phyloP scores from a whole-genome alignment of 2,113 vertebrate species.

The Onychostoma macrolepis region DNA sequence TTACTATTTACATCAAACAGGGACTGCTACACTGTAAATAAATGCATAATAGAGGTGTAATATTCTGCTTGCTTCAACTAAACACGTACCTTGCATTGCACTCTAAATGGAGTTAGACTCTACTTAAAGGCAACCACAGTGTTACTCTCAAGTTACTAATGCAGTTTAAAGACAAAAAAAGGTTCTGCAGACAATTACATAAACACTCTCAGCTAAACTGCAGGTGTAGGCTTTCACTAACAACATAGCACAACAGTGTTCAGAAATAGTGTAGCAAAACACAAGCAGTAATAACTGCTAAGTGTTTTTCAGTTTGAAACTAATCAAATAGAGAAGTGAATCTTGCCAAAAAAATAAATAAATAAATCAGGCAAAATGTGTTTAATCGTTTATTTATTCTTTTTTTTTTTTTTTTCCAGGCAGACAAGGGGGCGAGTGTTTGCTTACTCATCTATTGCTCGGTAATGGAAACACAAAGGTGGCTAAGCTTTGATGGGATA shows the following conservation, averaged over 20 bases:
- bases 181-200: constrained; percentile 23
- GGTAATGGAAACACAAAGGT: constrained; percentile 8
- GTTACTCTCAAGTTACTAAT: constrained; percentile 31
- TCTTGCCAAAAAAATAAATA: background rate
- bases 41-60: background rate
- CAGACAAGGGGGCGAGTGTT: background rate
- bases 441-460: constrained; percentile 7
- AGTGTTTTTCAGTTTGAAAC: constrained; percentile 12
- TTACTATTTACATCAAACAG: background rate
- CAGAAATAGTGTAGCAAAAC: background rate
- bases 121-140: constrained; percentile 11
- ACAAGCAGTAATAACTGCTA: background rate
- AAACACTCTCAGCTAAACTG: constrained; percentile 5
- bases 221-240: background rate
- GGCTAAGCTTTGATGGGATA: constrained; percentile 24
- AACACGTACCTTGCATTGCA: background rate
- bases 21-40: background rate
- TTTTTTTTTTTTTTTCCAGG: background rate
- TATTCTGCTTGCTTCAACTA: background rate
- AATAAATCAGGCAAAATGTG: background rate
- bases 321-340: background rate
- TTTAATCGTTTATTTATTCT: background rate
- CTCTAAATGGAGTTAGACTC: constrained; percentile 9
- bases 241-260: background rate
- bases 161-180: constrained; percentile 21